A percentile compares a stretch with the other conserved stretches of the same genome.
phyloP scores from a whole-genome alignment of 2,888 invertebrate species.

The Antitype chi region DNA sequence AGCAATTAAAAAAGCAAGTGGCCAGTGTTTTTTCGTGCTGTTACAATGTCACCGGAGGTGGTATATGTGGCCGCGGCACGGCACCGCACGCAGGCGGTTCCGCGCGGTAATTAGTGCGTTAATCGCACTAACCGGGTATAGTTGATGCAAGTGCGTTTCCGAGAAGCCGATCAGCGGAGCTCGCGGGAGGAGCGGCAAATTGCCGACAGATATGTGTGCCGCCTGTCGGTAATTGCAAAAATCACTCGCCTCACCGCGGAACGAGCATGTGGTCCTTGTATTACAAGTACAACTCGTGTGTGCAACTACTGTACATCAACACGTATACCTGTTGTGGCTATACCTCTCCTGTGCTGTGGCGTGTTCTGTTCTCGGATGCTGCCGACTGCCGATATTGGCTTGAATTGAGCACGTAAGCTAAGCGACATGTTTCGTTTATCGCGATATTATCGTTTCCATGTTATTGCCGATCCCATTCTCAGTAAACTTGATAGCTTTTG shows the following conservation, averaged over 20 bases:
- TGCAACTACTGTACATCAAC: constrained; percentile 60
- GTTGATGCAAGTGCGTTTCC: constrained; percentile 87
- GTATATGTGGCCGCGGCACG: constrained; percentile 45
- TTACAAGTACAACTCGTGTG: constrained; percentile 72
- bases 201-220: constrained; percentile 89
- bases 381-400: constrained; percentile 46
- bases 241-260: constrained; percentile 79
- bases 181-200: constrained; percentile 87
- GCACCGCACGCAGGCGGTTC: constrained; percentile 52
- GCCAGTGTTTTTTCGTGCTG: constrained; percentile 43
- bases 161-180: constrained; percentile 86
- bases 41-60: constrained; percentile 53
- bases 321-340: constrained; percentile 32
- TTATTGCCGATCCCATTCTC: constrained; percentile 58
- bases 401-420: constrained; percentile 42
- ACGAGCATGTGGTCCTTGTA: constrained; percentile 75
- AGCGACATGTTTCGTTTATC: constrained; percentile 59
- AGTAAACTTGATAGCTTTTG: constrained; percentile 54
- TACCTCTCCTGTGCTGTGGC: constrained; percentile 28
- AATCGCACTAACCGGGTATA: constrained; percentile 81
- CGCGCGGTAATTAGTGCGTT: constrained; percentile 85
- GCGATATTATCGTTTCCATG: constrained; percentile 55
- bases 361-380: constrained; percentile 50
- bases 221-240: constrained; percentile 89
- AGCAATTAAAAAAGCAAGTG: constrained; percentile 50